Evolutionary conservation across 2,797 vertebrate genomes (phyloP), one percentile per base, ranked within the genome.

Genomic region (Parambassis ranga): DNA sequence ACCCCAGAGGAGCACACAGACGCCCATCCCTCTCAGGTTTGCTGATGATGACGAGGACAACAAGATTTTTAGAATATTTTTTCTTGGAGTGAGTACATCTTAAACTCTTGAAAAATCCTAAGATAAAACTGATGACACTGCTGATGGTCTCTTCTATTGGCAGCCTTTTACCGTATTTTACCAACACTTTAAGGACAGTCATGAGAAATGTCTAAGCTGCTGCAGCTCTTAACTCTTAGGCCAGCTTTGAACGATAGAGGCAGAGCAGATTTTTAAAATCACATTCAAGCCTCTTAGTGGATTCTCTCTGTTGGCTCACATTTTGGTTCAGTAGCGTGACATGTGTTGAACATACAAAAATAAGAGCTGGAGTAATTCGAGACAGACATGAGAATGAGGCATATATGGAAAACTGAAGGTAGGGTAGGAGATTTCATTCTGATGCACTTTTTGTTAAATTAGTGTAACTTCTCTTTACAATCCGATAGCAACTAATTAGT

Each of bases 1-100:
- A 55, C 62, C 64, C 28, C 67, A 0, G 42, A 55, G 82, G 71
- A 77, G 69, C 50, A 55, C 66, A 63, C 74, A 41, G 76, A 75
- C 32, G 31, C 46, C 24, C 31, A 18, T 30, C 33, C 47, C 56
- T 48, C 48, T 60, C 65, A 1, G 47, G 50, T 52, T 42, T 15
- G 33, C 55, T 44, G 20, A 32, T 28, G 10, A 56, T 11, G 37
- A 32, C 33, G 28, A 28, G 57, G 19, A 39, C 28, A 38, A 42
- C 23, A 7, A 26, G 20, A 19, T 59, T 44, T 15, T 14, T 47
- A 31, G 55, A 41, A 31, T 10, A 15, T 14, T 49, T 52, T 27
- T 31, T 6, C 3, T 60, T 44, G n/a, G n/a, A n/a, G n/a, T n/a
- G n/a, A n/a, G n/a, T n/a, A n/a, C n/a, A n/a, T n/a, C n/a, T n/a